Evolutionary conservation across 1,140 invertebrate genomes (phyloP), one percentile per base, ranked within the genome.

Genomic region (Aphaenogaster rudis): DNA sequence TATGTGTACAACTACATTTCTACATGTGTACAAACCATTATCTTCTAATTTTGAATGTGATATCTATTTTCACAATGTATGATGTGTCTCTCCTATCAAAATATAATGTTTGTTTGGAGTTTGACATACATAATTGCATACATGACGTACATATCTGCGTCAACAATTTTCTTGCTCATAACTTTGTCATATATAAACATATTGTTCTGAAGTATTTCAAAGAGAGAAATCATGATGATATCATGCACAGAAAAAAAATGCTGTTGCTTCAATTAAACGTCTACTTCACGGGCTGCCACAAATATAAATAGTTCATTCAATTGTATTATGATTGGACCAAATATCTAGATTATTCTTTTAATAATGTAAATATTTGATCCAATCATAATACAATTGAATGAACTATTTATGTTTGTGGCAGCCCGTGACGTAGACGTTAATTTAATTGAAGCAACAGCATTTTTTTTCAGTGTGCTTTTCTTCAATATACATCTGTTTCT

Each of bases 171-270:
- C 17, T n/a, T 21, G 2, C 5, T 78, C 28, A 15, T 64, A 77
- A 33, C 33, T 78, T 78, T 63, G 9, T 42, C 7, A 21, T 57
- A 7, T 42, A 15, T 28, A 33, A 3, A 63, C 17, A 36, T 9
- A 36, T 78, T 77, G 15, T 61, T 7, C 3, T 61, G 39, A 78
- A 78, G 15, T n/a, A 66, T 79, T 64, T 66, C 9, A 36, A 36
- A 33, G 5, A 33, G 5, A 17, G 54, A 42, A 76, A 59, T 21
- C 9, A 2, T 45, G 9, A 45, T 67, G 17, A 36, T 69, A 17
- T 52, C 5, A 36, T 36, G 28, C 28, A 28, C 28, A 28, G 28
- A 28, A 28, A 28, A 28, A 28, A 28, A 28, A 28, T 28, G 28
- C 28, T 28, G 28, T 28, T 28, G 28, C 28, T 28, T 28, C 28